Percentiles rank a stretch among this genome's conserved stretches.
phyloP scores from a whole-genome alignment of 2,888 invertebrate species.

The Drosophila buzzatii region DNA sequence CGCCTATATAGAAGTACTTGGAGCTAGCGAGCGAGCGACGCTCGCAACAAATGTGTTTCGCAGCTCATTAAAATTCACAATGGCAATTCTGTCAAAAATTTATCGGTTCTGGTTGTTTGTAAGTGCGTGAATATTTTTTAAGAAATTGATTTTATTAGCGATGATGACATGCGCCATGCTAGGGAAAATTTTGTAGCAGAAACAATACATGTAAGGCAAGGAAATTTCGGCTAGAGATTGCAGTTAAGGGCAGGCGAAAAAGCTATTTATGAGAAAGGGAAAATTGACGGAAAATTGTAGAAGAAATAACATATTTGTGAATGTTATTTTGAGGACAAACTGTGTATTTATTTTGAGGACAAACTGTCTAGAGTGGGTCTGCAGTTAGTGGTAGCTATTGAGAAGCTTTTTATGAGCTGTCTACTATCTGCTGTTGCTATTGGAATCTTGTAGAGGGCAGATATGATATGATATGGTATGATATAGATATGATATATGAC shows the following conservation, averaged over 20 bases:
- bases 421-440: background rate
- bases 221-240: background rate
- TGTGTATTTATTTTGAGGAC: too few species aligned
- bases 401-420: background rate
- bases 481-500: too few species aligned
- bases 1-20: background rate
- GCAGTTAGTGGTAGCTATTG: too few species aligned
- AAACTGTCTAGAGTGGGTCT: too few species aligned
- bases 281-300: too few species aligned
- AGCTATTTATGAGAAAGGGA: too few species aligned
- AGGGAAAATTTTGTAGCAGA: background rate
- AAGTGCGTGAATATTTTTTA: slow-evolving; percentile 47
- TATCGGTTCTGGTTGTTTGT: slow-evolving; percentile 47
- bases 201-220: background rate
- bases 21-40: background rate
- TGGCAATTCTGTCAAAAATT: slow-evolving; percentile 44
- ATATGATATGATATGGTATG: too few species aligned
- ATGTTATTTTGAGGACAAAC: too few species aligned
- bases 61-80: slow-evolving; percentile 58
- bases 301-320: too few species aligned
- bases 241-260: background rate
- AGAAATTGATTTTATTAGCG: slow-evolving; percentile 7
- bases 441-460: too few species aligned
- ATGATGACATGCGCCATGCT: background rate
- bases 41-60: slow-evolving; percentile 25